Evolutionary conservation across 2,113 vertebrate genomes (phyloP), one percentile per base, ranked within the genome.

Genomic region (Eudyptes chrysolophus): DNA sequence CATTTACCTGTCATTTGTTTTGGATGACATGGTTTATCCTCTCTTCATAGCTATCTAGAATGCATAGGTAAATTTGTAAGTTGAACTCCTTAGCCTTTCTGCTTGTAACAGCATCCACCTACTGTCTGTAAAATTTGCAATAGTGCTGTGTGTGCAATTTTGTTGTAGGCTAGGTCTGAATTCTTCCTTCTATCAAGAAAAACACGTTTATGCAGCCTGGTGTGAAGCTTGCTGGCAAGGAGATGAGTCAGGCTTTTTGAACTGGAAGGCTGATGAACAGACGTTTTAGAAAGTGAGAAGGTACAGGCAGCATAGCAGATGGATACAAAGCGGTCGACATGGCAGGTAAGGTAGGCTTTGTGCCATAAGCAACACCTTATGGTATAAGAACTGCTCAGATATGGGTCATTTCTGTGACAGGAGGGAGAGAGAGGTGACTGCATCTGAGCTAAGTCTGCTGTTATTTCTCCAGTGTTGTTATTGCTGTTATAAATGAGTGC

Each of bases 401-500:
- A 16, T 1, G 10, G 36, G 66, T 76, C 52, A 18, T 64, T 84
- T 87, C 54, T 95, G n/a, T 77, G 82, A 29, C 54, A 34, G 7
- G 36, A 82, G 51, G 34, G 30, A 75, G n/a, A 75, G 51, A 60
- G 72, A 57, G 62, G 51, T 83, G 74, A 62, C 60, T 90, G 81
- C 51, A 40, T 57, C 81, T 40, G 66, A 46, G 32, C 49, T 46
- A 76, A 89, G 51, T 48, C 90, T 79, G 64, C 74, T 92, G n/a
- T 88, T 89, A 64, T 82, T 81, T 96, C 70, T 91, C 40, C 29
- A 1, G 0, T 57, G 52, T 92, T 96, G 78, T 97, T 95, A 74
- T 70, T 80, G 68, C 61, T 75, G 48, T 95, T 96, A 94, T 81
- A 96, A 96, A 97, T 81, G 87, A 90, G 74, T 84, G 76, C 61